A percentile compares a stretch with the other conserved stretches of the same genome.
These are phyloP conservation scores for Pinctada fucata DNA, from an alignment of 2,888 invertebrate genomes.

Conservation along the genomic window DNA sequence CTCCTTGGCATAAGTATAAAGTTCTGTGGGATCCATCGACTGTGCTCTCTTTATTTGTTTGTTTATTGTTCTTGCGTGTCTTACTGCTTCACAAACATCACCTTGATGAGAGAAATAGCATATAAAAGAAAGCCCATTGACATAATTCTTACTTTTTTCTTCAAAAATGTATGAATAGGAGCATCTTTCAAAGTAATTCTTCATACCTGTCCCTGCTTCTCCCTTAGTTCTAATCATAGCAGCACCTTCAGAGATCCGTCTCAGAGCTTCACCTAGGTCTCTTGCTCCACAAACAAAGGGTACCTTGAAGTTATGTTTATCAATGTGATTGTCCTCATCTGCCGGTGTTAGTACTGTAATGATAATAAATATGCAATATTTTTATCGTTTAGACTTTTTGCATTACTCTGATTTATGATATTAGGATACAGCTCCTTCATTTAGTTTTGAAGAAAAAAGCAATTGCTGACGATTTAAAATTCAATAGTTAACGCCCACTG, in stretches of 20 bases:
- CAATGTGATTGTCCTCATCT: slow-evolving; percentile 71
- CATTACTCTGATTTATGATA: no score
- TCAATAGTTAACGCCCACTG: no score
- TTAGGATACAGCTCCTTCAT: no score
- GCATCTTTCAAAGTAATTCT: neutral
- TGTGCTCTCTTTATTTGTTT: slow-evolving; percentile 66
- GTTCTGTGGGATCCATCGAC: slow-evolving; percentile 66
- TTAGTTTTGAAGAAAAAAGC: no score
- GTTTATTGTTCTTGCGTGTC: slow-evolving; percentile 69
- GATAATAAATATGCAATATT: neutral
- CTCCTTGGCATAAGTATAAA: slow-evolving; percentile 70
- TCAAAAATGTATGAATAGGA: neutral
- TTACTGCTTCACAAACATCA: slow-evolving; percentile 72
- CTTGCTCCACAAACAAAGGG: slow-evolving; percentile 75
- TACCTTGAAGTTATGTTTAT: slow-evolving; percentile 70
- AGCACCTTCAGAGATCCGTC: slow-evolving; percentile 72
- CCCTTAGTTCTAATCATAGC: slow-evolving; percentile 75
- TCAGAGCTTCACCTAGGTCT: slow-evolving; percentile 71
- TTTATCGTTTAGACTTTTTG: no score
- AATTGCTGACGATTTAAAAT: no score
- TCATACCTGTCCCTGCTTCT: slow-evolving; percentile 71
- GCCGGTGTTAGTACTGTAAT: slow-evolving; percentile 70
- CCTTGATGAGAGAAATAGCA: slow-evolving; percentile 46
- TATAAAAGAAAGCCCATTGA: neutral
- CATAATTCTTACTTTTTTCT: neutral